A percentile compares a stretch with the other conserved stretches of the same genome.
phyloP scores from a whole-genome alignment of 2,888 invertebrate genomes.

The Mythimna loreyi region DNA sequence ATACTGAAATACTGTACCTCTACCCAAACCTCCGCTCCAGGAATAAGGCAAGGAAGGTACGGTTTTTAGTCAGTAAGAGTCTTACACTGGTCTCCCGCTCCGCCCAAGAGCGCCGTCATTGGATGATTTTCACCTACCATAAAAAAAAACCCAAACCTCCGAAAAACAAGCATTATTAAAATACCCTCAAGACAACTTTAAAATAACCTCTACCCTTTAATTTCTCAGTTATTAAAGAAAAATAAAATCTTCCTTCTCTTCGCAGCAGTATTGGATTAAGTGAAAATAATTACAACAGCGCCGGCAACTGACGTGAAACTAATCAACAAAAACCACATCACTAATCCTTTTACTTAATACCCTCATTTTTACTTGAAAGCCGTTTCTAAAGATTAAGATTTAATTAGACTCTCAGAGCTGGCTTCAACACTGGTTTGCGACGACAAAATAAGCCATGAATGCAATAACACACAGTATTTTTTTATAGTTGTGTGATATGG shows the following conservation, averaged over 20 bases:
- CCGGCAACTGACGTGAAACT: constrained; percentile 42
- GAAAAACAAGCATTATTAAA: background rate
- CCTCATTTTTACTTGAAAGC: constrained; percentile 35
- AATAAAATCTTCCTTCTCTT: constrained; percentile 1
- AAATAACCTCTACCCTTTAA: background rate
- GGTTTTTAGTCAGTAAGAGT: too few relatives aligned
- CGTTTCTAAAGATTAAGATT: constrained; percentile 8
- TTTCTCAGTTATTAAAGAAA: constrained; percentile 28
- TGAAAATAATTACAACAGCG: constrained; percentile 49
- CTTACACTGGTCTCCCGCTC: too few relatives aligned
- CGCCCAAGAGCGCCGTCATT: too few relatives aligned
- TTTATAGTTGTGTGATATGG: background rate
- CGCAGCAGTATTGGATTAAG: constrained; percentile 43
- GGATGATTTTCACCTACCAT: too few relatives aligned
- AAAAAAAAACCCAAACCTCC: background rate
- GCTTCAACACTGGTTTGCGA: constrained; percentile 2
- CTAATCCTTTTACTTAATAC: constrained; percentile 31
- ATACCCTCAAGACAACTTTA: background rate
- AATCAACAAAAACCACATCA: constrained; percentile 42
- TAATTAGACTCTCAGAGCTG: constrained; percentile 9
- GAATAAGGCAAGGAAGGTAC: too few relatives aligned
- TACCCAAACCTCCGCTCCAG: background rate
- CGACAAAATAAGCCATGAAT: too few relatives aligned
- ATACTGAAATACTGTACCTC: background rate
- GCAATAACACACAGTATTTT: too few relatives aligned